Conservation (phyloP, 1,140 invertebrate genomes). For the Popillia japonica region DNA sequence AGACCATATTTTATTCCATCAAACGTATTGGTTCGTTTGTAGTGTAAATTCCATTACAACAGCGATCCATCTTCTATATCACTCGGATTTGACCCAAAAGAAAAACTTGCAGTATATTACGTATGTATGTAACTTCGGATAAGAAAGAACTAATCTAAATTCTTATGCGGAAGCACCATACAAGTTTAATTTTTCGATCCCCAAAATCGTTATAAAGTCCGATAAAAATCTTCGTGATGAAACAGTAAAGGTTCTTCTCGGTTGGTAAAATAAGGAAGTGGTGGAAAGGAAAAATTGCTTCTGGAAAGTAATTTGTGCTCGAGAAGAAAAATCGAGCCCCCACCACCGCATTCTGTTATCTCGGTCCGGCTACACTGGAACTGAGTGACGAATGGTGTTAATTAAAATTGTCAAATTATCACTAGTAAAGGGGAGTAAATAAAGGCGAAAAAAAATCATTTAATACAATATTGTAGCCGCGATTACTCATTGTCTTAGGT, state of each 20-base stretch:
- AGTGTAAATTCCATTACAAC: background rate
- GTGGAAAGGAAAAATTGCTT: background rate
- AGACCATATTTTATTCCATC: background rate
- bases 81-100: background rate
- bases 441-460: no score
- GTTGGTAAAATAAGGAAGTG: background rate
- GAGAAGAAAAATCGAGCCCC: background rate
- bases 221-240: background rate
- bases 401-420: slow-evolving; percentile 8
- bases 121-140: background rate
- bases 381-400: background rate
- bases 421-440: background rate
- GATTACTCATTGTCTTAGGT: no score
- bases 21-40: background rate
- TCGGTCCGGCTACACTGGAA: background rate
- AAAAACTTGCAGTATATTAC: background rate
- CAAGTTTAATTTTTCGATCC: slow-evolving; percentile 18
- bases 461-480: no score
- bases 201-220: background rate
- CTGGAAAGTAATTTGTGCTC: background rate
- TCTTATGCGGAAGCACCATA: background rate
- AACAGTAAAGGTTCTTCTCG: background rate
- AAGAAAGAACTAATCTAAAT: background rate
- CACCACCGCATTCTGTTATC: background rate
- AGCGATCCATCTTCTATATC: background rate